Evolutionary conservation across 2,797 vertebrate species (phyloP).

Genomic region (Acanthurus tractus): DNA sequence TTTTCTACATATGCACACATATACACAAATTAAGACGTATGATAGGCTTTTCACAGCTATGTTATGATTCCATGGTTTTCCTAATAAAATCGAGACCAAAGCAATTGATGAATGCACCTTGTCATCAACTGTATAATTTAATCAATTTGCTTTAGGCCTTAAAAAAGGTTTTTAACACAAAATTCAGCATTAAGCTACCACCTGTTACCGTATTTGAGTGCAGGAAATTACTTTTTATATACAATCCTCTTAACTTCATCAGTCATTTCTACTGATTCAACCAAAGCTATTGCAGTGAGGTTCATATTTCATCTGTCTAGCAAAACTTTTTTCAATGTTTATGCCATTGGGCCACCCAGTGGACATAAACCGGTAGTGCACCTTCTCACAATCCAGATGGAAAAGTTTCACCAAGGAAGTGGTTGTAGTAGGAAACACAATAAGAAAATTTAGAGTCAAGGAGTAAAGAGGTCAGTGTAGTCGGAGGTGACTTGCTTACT

Average conservation of each 20-base stretch:
- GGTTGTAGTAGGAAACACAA: background rate
- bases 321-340: conserved; percentile 32
- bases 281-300: background rate
- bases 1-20: conserved; percentile 1
- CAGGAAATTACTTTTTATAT: background rate
- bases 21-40: background rate
- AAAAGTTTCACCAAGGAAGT: conserved; percentile 8
- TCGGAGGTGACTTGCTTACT: background rate
- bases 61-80: conserved; percentile 5
- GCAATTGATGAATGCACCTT: background rate
- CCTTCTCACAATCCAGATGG: background rate
- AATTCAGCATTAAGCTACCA: background rate
- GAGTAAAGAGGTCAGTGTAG: background rate
- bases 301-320: background rate
- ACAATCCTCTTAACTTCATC: background rate
- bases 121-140: conserved; percentile 19
- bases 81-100: background rate
- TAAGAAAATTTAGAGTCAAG: background rate
- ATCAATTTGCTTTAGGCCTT: background rate
- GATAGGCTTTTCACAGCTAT: conserved; percentile 15
- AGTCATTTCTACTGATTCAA: background rate
- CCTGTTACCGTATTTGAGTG: conserved; percentile 5
- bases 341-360: conserved; percentile 74
- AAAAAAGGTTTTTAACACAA: background rate
- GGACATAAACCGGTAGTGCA: conserved; percentile 60